Evolutionary conservation across 2,113 vertebrate species (phyloP).

Genomic region (human (Homo sapiens)): DNA sequence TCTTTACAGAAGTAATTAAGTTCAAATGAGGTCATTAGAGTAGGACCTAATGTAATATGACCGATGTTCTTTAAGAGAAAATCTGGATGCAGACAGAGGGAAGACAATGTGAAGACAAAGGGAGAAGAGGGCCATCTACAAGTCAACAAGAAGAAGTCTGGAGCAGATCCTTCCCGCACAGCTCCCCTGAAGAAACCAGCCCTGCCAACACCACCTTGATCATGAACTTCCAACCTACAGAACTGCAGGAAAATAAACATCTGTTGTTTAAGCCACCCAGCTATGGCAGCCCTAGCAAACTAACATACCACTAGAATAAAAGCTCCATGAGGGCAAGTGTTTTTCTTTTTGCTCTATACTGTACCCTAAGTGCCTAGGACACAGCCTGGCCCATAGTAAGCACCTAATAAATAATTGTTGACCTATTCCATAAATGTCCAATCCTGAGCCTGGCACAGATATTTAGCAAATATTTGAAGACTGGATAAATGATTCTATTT

Average conservation of each 20-base stretch:
- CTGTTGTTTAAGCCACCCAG: background rate
- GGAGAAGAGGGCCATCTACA: background rate
- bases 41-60: background rate
- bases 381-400: background rate
- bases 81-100: background rate
- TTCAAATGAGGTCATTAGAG: slow-evolving; percentile 8
- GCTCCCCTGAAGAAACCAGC: background rate
- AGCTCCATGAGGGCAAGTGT: background rate
- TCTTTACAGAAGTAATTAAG: background rate
- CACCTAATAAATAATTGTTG: background rate
- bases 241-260: background rate
- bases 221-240: background rate
- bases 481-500: background rate
- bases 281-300: background rate
- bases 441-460: background rate
- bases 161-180: background rate
- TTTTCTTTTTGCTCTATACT: background rate
- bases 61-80: background rate
- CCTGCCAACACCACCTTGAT: background rate
- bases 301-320: background rate
- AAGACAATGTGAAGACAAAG: background rate
- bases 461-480: background rate
- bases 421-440: background rate
- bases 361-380: background rate
- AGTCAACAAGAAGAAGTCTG: background rate